Base-by-base conservation (phyloP, 2,888 invertebrate genomes). In the Lasioglossum calceatum region DNA sequence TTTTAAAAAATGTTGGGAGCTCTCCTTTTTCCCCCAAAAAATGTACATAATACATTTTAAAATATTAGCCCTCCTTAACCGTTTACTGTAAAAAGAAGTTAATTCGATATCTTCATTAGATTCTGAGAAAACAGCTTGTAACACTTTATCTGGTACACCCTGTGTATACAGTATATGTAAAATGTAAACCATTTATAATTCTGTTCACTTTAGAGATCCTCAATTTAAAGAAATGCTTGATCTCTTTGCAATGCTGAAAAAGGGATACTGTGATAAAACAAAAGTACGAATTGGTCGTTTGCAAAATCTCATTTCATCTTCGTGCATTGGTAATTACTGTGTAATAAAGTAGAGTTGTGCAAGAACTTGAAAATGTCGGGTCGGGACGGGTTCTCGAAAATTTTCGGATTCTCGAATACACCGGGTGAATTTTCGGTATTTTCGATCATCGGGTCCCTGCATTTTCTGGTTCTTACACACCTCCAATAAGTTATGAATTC, bases 211-310 rank as follows among this genome's bases (percentile, higher is more conserved):
- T 89, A 96, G 97, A 70, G 99, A 99, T 96, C 98, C 98, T 0
- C 98, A 99, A 95, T 99, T 99, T 95, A 98, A 98, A 94, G 98
- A 99, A 95, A 98, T 99, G 98, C 96, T 99, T 32, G 99, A 99
- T 94, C 96, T 99, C 81, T 97, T 99, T 93, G 99, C 99, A 12
- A 98, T 99, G 98, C 96, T 99, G 77, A 99, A 99, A 96, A 98
- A 99, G 95, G 99, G 99, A 2, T 98, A 98, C 94, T 99, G 99
- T 94, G 99, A 99, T 95, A 98, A 98, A 67, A 98, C 99, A 92
- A 98, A 99, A 96, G 99, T 99, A 74, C 97, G 99, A 88, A 98
- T 99, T 80, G 99, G 99, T 0, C 96, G 98, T 42, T 95, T 98
- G 84, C 98, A 99, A 97, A 99, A 99, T 96, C 96, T 99, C 80